phyloP scores from a whole-genome alignment of 2,113 vertebrate genomes.

The Macquaria australasica region DNA sequence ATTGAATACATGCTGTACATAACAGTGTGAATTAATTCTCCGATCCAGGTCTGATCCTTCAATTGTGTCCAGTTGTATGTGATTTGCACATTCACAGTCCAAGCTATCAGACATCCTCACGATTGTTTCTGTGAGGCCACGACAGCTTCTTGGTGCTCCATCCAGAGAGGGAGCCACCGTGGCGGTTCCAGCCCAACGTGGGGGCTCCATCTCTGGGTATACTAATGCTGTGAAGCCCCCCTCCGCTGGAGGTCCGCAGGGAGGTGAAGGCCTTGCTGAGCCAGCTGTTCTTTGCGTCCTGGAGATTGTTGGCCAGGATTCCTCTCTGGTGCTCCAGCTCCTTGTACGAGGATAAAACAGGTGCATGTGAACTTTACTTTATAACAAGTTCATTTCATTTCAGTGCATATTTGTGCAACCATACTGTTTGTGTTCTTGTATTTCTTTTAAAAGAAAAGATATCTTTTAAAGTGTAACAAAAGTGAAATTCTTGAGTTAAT shows the following conservation, averaged over 20 bases:
- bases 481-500: no score
- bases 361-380: neutral
- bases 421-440: neutral
- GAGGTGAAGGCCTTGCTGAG: constrained; percentile 96
- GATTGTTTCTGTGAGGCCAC: constrained; percentile 61
- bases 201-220: constrained; percentile 35
- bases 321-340: constrained; percentile 94
- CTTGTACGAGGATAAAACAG: constrained; percentile 79
- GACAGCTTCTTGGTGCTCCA: constrained; percentile 65
- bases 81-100: neutral
- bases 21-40: neutral
- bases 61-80: neutral
- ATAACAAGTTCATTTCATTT: neutral
- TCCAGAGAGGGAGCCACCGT: constrained; percentile 37
- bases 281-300: constrained; percentile 95
- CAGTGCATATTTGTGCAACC: neutral
- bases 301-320: constrained; percentile 91
- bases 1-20: neutral
- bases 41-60: neutral
- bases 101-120: constrained; percentile 43
- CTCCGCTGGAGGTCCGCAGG: constrained; percentile 87
- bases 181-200: constrained; percentile 1
- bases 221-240: constrained; percentile 16
- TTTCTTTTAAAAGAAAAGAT: neutral
- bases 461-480: neutral